Conservation (phyloP, 2,888 invertebrate genomes). For the Pheosia tremula region DNA sequence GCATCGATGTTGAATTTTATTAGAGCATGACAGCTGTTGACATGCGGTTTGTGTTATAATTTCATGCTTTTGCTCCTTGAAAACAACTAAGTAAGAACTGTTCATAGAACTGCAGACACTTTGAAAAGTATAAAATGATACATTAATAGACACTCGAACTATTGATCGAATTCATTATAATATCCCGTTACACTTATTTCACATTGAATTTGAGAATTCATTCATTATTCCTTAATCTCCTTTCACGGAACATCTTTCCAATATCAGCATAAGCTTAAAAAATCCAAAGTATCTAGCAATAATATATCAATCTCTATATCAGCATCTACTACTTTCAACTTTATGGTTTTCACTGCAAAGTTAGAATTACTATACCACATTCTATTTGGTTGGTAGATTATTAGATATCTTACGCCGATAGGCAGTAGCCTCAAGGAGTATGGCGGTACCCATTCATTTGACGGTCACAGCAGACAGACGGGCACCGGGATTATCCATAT, state of each 20-base stretch:
- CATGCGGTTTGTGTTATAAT: too few relatives aligned
- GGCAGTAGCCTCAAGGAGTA: slow-evolving; percentile 14
- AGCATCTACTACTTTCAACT: not conserved
- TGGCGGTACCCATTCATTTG: slow-evolving; percentile 33
- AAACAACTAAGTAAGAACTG: too few relatives aligned
- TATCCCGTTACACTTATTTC: slow-evolving; percentile 18
- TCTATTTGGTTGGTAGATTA: not conserved
- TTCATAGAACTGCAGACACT: too few relatives aligned
- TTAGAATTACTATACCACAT: not conserved
- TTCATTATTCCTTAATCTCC: slow-evolving; percentile 41
- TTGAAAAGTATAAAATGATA: not conserved
- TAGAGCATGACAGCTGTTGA: too few relatives aligned
- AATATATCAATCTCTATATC: not conserved
- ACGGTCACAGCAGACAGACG: slow-evolving; percentile 54
- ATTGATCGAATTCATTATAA: slow-evolving; percentile 11
- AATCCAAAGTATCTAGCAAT: slow-evolving; percentile 3
- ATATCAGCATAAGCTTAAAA: slow-evolving; percentile 34
- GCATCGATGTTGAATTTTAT: too few relatives aligned
- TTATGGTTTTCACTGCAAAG: not conserved
- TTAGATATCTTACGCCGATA: not conserved
- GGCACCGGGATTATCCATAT: slow-evolving; percentile 66
- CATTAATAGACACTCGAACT: not conserved
- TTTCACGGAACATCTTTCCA: slow-evolving; percentile 39
- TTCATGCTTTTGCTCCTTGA: too few relatives aligned
- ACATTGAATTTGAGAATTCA: slow-evolving; percentile 24